These are phyloP conservation scores for Pheosia gnoma DNA, from an alignment of 2,888 invertebrate species.

Conservation along the genomic window DNA sequence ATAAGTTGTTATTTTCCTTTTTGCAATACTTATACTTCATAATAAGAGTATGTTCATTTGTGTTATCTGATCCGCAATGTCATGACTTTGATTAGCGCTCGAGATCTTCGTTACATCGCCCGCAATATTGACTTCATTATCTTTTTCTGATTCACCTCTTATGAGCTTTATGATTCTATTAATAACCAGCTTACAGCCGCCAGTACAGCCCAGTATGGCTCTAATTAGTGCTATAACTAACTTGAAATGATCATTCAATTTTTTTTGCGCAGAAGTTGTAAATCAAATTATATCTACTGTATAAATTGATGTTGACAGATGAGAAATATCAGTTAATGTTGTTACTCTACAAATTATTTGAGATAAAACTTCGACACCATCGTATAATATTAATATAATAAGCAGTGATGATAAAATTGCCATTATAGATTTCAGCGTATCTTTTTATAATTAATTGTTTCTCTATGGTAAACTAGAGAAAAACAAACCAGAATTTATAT, in stretches of 20 bases:
- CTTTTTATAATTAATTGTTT: too few species aligned
- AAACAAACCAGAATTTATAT: too few species aligned
- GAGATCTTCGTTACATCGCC: conserved; percentile 62
- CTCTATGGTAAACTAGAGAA: too few species aligned
- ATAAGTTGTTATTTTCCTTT: too few species aligned
- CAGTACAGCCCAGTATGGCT: background rate
- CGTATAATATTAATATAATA: too few species aligned
- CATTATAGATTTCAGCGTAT: too few species aligned
- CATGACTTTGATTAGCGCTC: conserved; percentile 71
- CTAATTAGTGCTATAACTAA: background rate
- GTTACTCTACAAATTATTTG: too few species aligned
- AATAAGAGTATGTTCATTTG: conserved; percentile 66
- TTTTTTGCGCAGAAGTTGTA: conserved; percentile 2
- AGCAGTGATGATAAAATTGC: too few species aligned
- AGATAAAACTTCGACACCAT: too few species aligned
- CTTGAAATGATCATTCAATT: background rate
- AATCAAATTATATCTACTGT: background rate
- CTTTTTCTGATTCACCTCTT: conserved; percentile 57
- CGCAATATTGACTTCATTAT: conserved; percentile 61
- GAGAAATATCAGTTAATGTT: background rate
- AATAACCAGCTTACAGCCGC: conserved; percentile 25
- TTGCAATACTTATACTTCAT: too few species aligned
- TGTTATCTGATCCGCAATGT: conserved; percentile 63
- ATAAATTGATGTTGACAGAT: background rate
- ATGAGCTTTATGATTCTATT: conserved; percentile 25